phyloP scores from a whole-genome alignment of 2,797 vertebrate genomes.

The Mastacembelus armatus region DNA sequence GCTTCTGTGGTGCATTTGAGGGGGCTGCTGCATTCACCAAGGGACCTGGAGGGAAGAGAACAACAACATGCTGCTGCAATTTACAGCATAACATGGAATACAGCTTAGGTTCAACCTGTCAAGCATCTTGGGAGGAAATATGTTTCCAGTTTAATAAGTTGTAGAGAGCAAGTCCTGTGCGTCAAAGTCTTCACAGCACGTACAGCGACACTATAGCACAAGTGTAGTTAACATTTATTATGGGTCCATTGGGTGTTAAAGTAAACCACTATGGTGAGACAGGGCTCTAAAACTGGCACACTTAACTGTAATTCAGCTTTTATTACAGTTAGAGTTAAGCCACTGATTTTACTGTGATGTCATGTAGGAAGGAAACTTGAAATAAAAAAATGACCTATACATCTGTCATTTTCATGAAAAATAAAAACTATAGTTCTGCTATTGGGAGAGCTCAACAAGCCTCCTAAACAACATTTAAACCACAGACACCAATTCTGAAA shows the following conservation, averaged over 20 bases:
- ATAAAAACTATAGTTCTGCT: too few species aligned
- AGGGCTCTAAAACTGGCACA: background rate
- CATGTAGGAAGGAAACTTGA: too few species aligned
- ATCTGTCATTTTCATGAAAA: too few species aligned
- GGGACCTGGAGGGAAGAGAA: slow-evolving; percentile 80
- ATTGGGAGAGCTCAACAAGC: too few species aligned
- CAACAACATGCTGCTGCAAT: background rate
- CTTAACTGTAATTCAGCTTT: background rate
- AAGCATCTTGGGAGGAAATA: background rate
- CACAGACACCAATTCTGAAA: too few species aligned
- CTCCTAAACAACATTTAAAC: too few species aligned
- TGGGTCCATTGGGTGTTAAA: background rate
- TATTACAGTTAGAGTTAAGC: background rate
- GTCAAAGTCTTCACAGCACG: too few species aligned
- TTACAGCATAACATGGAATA: background rate
- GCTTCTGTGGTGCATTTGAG: slow-evolving; percentile 92
- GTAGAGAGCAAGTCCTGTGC: background rate
- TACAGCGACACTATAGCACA: too few species aligned
- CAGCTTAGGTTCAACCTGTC: background rate
- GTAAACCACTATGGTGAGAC: background rate
- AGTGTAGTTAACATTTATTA: background rate
- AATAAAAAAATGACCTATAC: too few species aligned
- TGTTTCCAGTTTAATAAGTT: background rate
- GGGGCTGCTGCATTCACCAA: slow-evolving; percentile 94
- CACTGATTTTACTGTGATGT: too few species aligned